These are phyloP conservation scores for Ctenicera cuprea DNA, from an alignment of 2,888 invertebrate species.

Conservation along the genomic window DNA sequence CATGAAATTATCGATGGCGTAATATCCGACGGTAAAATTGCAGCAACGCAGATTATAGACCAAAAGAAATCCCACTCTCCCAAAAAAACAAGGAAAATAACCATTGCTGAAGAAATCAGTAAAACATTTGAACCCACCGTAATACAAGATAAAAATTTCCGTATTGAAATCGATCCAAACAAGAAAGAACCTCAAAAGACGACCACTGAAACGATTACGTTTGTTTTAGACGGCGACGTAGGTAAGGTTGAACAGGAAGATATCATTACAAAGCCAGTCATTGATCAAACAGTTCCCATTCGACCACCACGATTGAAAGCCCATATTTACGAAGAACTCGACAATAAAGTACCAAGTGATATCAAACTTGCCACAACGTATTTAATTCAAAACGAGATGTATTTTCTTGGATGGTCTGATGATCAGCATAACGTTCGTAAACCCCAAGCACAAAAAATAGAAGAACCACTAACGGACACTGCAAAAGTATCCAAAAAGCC, in stretches of 20 bases:
- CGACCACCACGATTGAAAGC: conserved; percentile 61
- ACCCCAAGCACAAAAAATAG: conserved; percentile 38
- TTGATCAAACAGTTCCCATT: conserved; percentile 47
- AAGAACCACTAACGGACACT: conserved; percentile 57
- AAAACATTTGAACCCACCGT: conserved; percentile 66
- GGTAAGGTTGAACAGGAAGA: conserved; percentile 64
- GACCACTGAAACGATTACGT: conserved; percentile 64
- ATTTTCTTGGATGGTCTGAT: conserved; percentile 65
- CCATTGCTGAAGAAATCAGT: conserved; percentile 65
- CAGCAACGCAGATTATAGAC: conserved; percentile 24
- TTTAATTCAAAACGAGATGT: conserved; percentile 67
- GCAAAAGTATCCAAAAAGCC: conserved; percentile 64
- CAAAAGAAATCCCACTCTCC: conserved; percentile 45
- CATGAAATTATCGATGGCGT: conserved; percentile 59
- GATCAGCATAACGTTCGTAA: conserved; percentile 61
- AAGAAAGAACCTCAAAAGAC: conserved; percentile 63
- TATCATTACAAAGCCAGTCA: conserved; percentile 59
- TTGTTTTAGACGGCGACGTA: conserved; percentile 63
- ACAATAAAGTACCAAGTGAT: conserved; percentile 47
- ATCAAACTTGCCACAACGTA: conserved; percentile 63
- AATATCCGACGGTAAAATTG: conserved; percentile 35
- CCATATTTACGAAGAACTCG: conserved; percentile 65
- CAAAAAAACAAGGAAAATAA: conserved; percentile 59
- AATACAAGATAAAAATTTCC: conserved; percentile 67
- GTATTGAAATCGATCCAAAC: conserved; percentile 65